Percentiles rank a stretch among this genome's conserved stretches.
phyloP scores from a whole-genome alignment of 2,888 invertebrate species.

The Polydrusus tereticollis region DNA sequence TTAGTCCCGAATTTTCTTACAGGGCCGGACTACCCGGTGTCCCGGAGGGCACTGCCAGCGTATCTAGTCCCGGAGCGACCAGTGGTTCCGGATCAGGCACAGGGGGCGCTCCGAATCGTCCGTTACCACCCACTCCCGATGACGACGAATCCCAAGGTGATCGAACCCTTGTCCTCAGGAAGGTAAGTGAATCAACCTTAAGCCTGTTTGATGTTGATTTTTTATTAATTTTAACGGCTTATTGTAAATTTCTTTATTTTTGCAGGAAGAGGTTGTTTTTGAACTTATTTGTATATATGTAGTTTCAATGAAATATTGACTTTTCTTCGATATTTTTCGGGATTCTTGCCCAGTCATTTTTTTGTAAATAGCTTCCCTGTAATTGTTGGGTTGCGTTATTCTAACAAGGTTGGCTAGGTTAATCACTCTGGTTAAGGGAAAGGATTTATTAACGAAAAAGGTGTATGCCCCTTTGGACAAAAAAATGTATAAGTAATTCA shows the following conservation, averaged over 20 bases:
- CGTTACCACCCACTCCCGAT: conserved; percentile 94
- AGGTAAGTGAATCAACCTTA: conserved; percentile 33
- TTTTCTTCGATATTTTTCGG: no score
- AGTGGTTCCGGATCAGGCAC: conserved; percentile 54
- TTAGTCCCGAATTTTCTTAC: conserved; percentile 88
- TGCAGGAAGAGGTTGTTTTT: conserved; percentile 27
- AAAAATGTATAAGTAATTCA: no score
- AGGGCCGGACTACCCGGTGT: conserved; percentile 79
- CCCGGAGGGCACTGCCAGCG: conserved; percentile 69
- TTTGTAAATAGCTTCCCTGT: no score
- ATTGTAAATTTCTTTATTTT: conserved; percentile 14
- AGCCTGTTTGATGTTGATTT: conserved; percentile 17
- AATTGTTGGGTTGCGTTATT: no score
- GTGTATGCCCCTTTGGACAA: no score
- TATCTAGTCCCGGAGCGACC: conserved; percentile 67
- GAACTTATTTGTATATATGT: background rate
- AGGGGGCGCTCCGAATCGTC: conserved; percentile 89
- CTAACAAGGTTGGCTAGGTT: no score
- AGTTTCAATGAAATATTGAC: no score
- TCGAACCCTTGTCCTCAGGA: conserved; percentile 91
- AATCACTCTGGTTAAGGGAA: no score
- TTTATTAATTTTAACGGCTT: conserved; percentile 16
- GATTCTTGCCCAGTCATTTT: no score
- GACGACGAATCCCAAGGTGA: conserved; percentile 85
- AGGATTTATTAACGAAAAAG: no score